These are phyloP conservation scores for Caenorhabditis sp. DNA, from an alignment of 2,888 invertebrate genomes.

Conservation along the genomic window DNA sequence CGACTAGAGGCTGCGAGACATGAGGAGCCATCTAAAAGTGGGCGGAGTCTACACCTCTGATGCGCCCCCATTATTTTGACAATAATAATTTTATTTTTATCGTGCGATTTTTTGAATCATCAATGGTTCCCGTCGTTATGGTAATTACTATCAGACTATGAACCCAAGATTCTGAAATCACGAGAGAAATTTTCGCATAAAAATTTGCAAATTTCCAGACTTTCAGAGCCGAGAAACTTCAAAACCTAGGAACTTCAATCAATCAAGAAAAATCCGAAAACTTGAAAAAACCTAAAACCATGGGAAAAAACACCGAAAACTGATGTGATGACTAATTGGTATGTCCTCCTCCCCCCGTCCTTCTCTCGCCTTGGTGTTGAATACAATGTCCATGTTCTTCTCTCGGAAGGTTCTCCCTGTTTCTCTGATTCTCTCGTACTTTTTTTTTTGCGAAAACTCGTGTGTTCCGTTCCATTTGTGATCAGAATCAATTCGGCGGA, in stretches of 20 bases:
- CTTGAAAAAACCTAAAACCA: background rate
- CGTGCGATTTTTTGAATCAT: too few relatives aligned
- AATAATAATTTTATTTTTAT: too few relatives aligned
- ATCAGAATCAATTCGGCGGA: slow-evolving; percentile 22
- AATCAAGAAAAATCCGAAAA: background rate
- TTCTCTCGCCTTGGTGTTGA: slow-evolving; percentile 1
- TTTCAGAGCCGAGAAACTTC: too few relatives aligned
- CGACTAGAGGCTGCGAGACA: too few relatives aligned
- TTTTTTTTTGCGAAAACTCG: slow-evolving; percentile 3
- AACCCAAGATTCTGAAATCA: too few relatives aligned
- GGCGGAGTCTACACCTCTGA: too few relatives aligned
- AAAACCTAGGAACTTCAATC: background rate
- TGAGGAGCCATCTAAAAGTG: too few relatives aligned
- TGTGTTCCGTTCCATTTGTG: slow-evolving; percentile 25
- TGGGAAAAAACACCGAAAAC: background rate
- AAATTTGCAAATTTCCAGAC: too few relatives aligned
- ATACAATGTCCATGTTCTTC: slow-evolving; percentile 29
- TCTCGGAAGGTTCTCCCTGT: background rate
- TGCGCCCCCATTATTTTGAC: too few relatives aligned
- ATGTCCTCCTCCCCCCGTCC: background rate
- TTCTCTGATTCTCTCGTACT: slow-evolving; percentile 17
- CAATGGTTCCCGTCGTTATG: too few relatives aligned
- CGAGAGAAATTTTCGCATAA: too few relatives aligned
- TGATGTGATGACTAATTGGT: slow-evolving; percentile 35
- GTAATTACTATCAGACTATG: too few relatives aligned